phyloP scores from a whole-genome alignment of 2,113 vertebrate genomes.

The Zosterops japonicus region DNA sequence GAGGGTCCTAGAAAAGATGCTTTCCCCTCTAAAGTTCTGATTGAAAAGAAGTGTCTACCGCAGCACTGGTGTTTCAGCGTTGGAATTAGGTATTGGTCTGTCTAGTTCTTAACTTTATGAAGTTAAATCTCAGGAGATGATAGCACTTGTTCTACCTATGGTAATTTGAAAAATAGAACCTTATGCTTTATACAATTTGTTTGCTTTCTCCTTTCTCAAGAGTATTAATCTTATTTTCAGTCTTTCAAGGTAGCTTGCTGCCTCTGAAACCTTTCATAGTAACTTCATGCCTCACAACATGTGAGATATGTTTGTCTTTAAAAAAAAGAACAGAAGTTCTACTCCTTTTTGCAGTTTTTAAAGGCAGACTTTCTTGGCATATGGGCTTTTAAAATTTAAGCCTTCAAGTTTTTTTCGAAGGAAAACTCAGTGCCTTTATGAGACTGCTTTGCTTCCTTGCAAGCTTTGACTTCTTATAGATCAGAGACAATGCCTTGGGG shows the following conservation, averaged over 20 bases:
- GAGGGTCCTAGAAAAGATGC: background rate
- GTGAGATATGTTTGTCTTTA: background rate
- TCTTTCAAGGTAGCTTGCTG: background rate
- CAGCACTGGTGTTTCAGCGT: background rate
- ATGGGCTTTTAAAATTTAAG: constrained; percentile 26
- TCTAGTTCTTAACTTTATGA: background rate
- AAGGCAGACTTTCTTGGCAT: constrained; percentile 8
- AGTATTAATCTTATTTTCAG: background rate
- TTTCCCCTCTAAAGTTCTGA: background rate
- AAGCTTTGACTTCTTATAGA: background rate
- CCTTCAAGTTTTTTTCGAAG: background rate
- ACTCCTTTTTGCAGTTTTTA: background rate
- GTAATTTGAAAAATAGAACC: background rate
- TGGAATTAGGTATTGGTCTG: background rate
- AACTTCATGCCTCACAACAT: background rate
- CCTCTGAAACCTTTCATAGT: background rate
- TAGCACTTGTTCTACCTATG: background rate
- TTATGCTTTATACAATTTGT: background rate
- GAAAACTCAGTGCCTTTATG: background rate
- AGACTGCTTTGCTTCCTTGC: background rate
- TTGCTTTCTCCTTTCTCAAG: constrained; percentile 19
- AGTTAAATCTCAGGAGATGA: background rate
- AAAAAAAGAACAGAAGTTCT: background rate
- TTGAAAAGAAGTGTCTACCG: background rate
- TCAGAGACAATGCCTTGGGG: background rate